Percentiles rank a stretch among this genome's conserved stretches.
These are phyloP conservation scores for Phortica okadai DNA, from an alignment of 2,888 invertebrate species.

Conservation along the genomic window DNA sequence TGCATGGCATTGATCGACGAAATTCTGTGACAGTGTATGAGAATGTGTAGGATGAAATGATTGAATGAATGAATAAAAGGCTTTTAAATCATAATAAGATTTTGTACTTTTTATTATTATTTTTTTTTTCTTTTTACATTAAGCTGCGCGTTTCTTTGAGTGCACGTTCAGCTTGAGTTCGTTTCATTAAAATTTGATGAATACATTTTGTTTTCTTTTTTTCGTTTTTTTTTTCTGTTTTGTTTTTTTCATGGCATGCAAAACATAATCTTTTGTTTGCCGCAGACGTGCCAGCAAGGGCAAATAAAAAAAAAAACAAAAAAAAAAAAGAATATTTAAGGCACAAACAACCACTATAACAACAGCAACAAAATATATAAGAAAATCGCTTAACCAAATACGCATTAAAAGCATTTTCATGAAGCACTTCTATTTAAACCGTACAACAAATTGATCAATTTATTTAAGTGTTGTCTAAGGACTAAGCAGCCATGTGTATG, in stretches of 20 bases:
- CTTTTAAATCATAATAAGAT: background rate
- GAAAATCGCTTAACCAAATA: background rate
- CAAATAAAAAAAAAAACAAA: background rate
- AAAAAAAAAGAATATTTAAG: background rate
- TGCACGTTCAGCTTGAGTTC: background rate
- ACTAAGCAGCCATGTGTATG: background rate
- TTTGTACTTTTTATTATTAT: background rate
- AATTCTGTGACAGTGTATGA: background rate
- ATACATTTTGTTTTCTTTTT: background rate
- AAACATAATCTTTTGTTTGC: background rate
- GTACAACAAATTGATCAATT: slow-evolving; percentile 31
- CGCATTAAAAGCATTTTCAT: slow-evolving; percentile 16
- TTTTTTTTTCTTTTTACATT: background rate
- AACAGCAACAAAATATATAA: background rate
- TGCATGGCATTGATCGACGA: background rate
- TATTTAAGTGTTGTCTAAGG: background rate
- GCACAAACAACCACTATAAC: background rate
- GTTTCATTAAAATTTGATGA: slow-evolving; percentile 12
- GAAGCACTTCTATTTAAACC: slow-evolving; percentile 26
- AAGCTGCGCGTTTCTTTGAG: background rate
- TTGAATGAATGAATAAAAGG: slow-evolving; percentile 1
- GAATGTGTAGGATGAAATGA: background rate
- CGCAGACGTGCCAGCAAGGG: background rate
- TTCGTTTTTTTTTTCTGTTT: background rate
- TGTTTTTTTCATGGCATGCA: background rate